These are phyloP conservation scores for Hippocampus comes DNA, from an alignment of 2,113 vertebrate species.

Conservation along the genomic window DNA sequence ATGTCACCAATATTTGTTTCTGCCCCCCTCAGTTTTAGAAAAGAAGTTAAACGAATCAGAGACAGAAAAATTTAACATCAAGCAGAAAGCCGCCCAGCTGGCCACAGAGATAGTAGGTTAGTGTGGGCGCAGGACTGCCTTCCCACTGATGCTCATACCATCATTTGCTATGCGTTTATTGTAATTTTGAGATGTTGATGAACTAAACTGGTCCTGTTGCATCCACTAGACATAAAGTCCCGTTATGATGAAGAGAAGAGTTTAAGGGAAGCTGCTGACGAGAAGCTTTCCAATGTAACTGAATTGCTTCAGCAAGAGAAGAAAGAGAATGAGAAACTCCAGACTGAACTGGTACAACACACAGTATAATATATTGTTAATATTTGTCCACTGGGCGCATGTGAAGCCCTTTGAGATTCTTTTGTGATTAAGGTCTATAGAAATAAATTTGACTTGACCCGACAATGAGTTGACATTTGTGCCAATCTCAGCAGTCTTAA, in stretches of 20 bases:
- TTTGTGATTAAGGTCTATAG: no score
- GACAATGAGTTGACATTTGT: no score
- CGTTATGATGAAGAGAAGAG: constrained; percentile 93
- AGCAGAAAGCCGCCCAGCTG: constrained; percentile 95
- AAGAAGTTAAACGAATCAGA: constrained; percentile 88
- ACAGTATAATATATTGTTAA: neutral
- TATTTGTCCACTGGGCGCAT: no score
- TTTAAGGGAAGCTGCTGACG: constrained; percentile 82
- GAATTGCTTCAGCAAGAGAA: constrained; percentile 83
- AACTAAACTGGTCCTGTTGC: constrained; percentile 4
- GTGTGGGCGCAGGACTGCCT: constrained; percentile 42
- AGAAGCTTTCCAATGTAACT: constrained; percentile 74
- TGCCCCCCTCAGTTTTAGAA: constrained; percentile 77
- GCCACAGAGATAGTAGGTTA: constrained; percentile 95
- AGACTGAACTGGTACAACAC: constrained; percentile 87
- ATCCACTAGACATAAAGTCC: constrained; percentile 84
- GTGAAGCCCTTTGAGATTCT: no score
- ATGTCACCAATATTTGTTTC: constrained; percentile 24
- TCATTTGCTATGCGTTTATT: neutral
- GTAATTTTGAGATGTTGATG: neutral
- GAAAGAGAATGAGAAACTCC: constrained; percentile 78
- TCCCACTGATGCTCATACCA: constrained; percentile 1
- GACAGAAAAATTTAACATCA: constrained; percentile 96
- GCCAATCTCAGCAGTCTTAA: neutral
- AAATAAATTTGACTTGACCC: no score